Conservation (phyloP, 2,888 invertebrate species). For the Epinotia ramella region DNA sequence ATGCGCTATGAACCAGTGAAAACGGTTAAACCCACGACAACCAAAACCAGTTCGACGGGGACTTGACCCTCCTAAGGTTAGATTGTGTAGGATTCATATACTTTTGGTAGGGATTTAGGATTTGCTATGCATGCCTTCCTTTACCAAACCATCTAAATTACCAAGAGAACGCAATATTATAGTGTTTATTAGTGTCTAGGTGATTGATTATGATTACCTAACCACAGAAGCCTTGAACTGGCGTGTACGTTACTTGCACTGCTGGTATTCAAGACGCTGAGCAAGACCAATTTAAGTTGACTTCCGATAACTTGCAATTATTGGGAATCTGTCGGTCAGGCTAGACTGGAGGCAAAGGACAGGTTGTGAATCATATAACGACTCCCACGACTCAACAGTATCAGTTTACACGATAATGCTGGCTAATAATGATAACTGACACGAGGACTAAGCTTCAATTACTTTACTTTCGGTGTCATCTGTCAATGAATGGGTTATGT, state of each 20-base stretch:
- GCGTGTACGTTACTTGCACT: background rate
- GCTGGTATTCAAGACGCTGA: background rate
- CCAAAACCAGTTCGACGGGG: too few relatives aligned
- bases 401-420: background rate
- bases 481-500: background rate
- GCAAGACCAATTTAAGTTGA: background rate
- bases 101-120: too few relatives aligned
- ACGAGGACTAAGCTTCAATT: background rate
- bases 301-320: background rate
- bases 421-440: background rate
- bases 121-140: background rate
- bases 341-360: background rate
- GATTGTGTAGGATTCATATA: too few relatives aligned
- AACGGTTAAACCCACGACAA: too few relatives aligned
- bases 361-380: background rate
- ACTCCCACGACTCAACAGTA: background rate
- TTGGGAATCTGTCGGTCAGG: background rate
- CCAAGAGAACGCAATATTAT: background rate
- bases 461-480: conserved; percentile 8
- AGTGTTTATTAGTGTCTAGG: background rate
- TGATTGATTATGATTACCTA: conserved; percentile 2
- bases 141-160: background rate
- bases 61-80: too few relatives aligned
- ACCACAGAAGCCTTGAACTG: background rate
- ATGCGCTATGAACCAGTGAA: too few relatives aligned